phyloP scores from a whole-genome alignment of 1,140 invertebrate genomes.

The Choristoneura fumiferana region DNA sequence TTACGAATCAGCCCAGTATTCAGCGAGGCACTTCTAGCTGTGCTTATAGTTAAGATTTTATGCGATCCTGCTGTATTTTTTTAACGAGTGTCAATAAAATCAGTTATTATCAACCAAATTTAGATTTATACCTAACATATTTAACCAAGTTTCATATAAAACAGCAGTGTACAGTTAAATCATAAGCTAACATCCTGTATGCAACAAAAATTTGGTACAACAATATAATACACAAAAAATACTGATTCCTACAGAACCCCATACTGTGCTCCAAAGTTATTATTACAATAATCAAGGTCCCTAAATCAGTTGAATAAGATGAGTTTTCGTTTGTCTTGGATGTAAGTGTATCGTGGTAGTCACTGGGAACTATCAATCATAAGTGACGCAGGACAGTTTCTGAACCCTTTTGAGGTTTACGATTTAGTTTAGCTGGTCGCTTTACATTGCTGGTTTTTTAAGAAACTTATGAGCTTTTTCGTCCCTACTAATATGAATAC shows the following conservation, averaged over 20 bases:
- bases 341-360: conserved; percentile 1
- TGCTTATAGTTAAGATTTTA: too few species aligned
- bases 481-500: too few species aligned
- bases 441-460: too few species aligned
- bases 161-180: too few species aligned
- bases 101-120: too few species aligned
- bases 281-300: neutral
- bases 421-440: neutral
- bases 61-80: too few species aligned
- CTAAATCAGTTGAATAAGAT: conserved; percentile 20
- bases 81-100: too few species aligned
- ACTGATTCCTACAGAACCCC: conserved; percentile 34
- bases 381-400: conserved; percentile 32
- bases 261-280: conserved; percentile 25
- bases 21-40: too few species aligned
- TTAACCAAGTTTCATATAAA: too few species aligned
- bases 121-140: too few species aligned
- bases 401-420: conserved; percentile 9
- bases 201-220: neutral
- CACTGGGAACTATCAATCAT: conserved; percentile 40
- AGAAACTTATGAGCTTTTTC: too few species aligned
- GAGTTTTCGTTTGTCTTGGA: conserved; percentile 18
- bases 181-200: neutral
- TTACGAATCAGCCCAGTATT: too few species aligned
- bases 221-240: conserved; percentile 28